A percentile compares a stretch with the other conserved stretches of the same genome.
These are phyloP conservation scores for Limosa lapponica DNA, from an alignment of 2,797 vertebrate genomes.

Conservation along the genomic window DNA sequence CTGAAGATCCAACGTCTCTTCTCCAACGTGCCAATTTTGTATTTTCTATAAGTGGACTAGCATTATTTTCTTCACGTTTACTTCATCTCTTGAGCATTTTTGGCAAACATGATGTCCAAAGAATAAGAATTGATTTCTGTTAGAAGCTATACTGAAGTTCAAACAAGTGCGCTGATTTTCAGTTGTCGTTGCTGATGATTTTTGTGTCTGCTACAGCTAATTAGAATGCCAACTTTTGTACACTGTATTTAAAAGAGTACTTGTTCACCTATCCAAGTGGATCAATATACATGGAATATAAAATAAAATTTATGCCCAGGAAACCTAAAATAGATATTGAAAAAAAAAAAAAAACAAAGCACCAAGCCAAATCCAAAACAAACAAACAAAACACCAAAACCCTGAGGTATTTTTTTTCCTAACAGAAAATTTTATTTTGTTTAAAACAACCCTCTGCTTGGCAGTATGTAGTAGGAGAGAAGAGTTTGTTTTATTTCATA, in stretches of 20 bases:
- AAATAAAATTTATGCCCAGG: neutral
- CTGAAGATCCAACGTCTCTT: neutral
- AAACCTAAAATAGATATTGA: neutral
- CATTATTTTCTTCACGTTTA: neutral
- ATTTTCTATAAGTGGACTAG: neutral
- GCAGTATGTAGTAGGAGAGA: neutral
- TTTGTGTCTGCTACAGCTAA: neutral
- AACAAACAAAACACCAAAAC: neutral
- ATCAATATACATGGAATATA: neutral
- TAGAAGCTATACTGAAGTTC: neutral
- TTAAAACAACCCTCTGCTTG: neutral
- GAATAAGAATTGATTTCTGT: neutral
- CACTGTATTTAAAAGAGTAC: neutral
- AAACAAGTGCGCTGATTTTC: neutral
- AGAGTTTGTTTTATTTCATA: neutral
- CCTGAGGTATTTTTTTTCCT: neutral
- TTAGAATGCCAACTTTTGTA: neutral
- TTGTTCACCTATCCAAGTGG: neutral
- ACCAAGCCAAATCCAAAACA: neutral
- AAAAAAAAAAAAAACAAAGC: no score
- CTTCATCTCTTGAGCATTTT: neutral
- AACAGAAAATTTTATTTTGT: neutral
- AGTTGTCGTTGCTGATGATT: rapidly evolving
- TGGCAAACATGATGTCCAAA: neutral
- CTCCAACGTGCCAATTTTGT: neutral